These are phyloP conservation scores for Caenorhabditis imperialis DNA, from an alignment of 2,888 invertebrate genomes.

Conservation along the genomic window DNA sequence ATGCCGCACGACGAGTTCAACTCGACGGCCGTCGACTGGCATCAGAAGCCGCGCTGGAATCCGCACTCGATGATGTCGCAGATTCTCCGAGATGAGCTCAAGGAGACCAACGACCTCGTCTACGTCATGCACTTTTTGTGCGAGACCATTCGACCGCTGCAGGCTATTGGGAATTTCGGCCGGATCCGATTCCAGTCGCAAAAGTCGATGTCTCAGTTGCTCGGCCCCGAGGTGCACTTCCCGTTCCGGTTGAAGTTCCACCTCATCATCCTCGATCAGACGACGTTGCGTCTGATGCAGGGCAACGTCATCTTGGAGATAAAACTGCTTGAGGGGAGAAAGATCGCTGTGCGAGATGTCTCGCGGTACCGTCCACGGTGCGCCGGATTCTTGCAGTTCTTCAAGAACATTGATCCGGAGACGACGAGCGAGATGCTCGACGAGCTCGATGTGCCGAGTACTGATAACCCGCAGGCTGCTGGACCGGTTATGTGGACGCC, in stretches of 20 bases:
- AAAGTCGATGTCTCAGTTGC: conserved; percentile 55
- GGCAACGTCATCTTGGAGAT: conserved; percentile 68
- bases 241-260: conserved; percentile 64
- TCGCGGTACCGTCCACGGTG: conserved; percentile 50
- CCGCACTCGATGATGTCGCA: conserved; percentile 67
- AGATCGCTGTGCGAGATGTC: conserved; percentile 62
- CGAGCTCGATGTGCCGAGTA: conserved; percentile 13
- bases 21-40: conserved; percentile 38
- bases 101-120: conserved; percentile 62
- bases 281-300: conserved; percentile 63
- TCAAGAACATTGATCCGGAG: conserved; percentile 16
- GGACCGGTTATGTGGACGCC: conserved; percentile 30
- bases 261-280: conserved; percentile 58
- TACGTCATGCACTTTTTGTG: conserved; percentile 67
- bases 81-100: conserved; percentile 61
- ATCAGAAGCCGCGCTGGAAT: conserved; percentile 66
- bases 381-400: conserved; percentile 63
- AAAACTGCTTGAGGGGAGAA: conserved; percentile 58
- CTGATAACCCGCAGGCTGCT: conserved; percentile 13
- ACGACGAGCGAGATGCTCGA: conserved; percentile 9
- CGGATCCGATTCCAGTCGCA: conserved; percentile 61
- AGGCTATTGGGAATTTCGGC: conserved; percentile 60
- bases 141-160: conserved; percentile 56
- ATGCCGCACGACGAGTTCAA: conserved; percentile 48
- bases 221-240: conserved; percentile 55